Base-by-base conservation (phyloP, 2,888 invertebrate species). In the Micoletzkya japonica region DNA sequence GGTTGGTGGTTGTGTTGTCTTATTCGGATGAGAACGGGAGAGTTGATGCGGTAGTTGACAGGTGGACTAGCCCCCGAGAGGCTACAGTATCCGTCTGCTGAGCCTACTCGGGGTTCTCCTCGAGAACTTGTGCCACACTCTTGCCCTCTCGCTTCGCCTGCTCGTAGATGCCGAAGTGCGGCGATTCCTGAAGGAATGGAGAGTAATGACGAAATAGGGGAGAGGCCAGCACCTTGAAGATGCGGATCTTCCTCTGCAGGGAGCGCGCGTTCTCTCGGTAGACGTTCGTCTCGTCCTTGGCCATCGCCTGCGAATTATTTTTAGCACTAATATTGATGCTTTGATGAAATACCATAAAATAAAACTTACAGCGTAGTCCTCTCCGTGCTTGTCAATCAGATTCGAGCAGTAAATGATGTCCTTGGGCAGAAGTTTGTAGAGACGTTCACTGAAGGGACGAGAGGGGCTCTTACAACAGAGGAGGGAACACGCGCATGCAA, bases 401-500 rank as follows among this genome's bases (percentile, higher is more conserved):
- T 78, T 73, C 28, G 81, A 75, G 72, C 83, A 83, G 79, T 77
- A 83, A 61, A 82, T 72, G 70, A 83, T 78, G 70, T 83, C 83
- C 66, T 78, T 79, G 26, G 81, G 82, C 58, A 82, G 74, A 54
- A 83, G 76, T 59, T 79, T 80, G 76, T 81, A 78, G 67, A 77
- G 72, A 50, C 82, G 80, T 59, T 82, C 80, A 57, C 82, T 66
- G 37, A 34, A 66, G 2, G 49, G 24, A 17, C 36, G n/a, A n/a
- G n/a, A n/a, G n/a, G n/a, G 10, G 44, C 20, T 10, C 20, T 44
- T 14, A 14, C 20, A 14, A 10, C 44, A 44, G 10, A 44, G 10
- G 44, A 20, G 44, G 44, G 20, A 14, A 44, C 10, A 44, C 44
- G 44, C 10, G 10, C 10, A 44, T 14, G 20, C 44, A 44, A 44